These are phyloP conservation scores for Amphimallon solstitiale DNA, from an alignment of 2,888 invertebrate genomes.

Conservation along the genomic window DNA sequence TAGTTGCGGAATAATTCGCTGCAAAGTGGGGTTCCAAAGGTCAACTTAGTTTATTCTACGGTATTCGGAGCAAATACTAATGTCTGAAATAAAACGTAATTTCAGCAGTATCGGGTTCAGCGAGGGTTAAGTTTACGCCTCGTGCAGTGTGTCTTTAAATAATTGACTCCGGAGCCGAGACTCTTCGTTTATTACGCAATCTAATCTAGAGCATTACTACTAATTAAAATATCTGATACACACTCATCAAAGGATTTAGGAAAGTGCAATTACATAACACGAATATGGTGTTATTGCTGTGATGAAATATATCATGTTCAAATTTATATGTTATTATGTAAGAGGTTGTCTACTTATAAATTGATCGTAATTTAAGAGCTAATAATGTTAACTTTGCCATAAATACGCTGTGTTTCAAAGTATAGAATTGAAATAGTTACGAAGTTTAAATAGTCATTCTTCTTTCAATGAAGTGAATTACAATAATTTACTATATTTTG, in stretches of 20 bases:
- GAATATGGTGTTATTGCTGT: too few relatives aligned
- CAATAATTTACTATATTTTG: too few relatives aligned
- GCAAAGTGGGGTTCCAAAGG: slow-evolving; percentile 7
- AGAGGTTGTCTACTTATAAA: too few relatives aligned
- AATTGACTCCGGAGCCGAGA: neutral
- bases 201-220: neutral
- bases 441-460: too few relatives aligned
- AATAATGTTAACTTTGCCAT: too few relatives aligned
- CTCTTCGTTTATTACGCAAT: neutral
- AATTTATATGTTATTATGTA: too few relatives aligned
- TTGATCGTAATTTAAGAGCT: too few relatives aligned
- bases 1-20: neutral
- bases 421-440: too few relatives aligned
- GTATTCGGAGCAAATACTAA: neutral
- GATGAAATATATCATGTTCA: too few relatives aligned
- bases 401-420: too few relatives aligned
- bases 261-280: too few relatives aligned
- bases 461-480: too few relatives aligned
- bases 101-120: slow-evolving; percentile 3
- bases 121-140: slow-evolving; percentile 3
- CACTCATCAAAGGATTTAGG: neutral
- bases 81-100: slow-evolving; percentile 7
- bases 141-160: neutral
- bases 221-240: slow-evolving; percentile 4
- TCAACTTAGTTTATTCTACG: slow-evolving; percentile 1